A percentile compares a stretch with the other conserved stretches of the same genome.
phyloP scores from a whole-genome alignment of 2,113 vertebrate genomes.

The Chrysochloris asiatica region DNA sequence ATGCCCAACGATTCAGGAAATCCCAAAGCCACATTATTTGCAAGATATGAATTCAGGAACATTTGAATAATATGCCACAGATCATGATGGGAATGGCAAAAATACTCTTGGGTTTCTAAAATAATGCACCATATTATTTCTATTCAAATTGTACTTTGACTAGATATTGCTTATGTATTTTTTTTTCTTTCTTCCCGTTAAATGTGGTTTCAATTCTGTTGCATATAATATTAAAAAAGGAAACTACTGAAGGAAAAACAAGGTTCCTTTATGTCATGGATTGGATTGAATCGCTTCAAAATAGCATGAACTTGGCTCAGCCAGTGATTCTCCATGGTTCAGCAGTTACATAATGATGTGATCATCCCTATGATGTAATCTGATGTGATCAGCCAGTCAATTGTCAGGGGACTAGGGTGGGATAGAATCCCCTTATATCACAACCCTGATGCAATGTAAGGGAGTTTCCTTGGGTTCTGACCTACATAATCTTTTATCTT shows the following conservation, averaged over 20 bases:
- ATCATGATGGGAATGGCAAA: neutral
- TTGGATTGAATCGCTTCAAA: neutral
- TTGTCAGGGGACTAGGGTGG: neutral
- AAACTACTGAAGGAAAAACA: neutral
- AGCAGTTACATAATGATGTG: neutral
- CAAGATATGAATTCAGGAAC: slow-evolving; percentile 22
- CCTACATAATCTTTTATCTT: neutral
- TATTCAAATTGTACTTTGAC: slow-evolving; percentile 31
- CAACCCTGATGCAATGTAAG: neutral
- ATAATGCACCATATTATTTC: slow-evolving; percentile 14
- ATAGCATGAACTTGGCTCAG: neutral
- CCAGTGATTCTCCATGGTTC: neutral
- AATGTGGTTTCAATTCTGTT: neutral
- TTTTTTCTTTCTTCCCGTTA: slow-evolving; percentile 11
- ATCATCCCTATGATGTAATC: neutral
- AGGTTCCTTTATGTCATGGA: neutral
- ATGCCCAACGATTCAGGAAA: slow-evolving; percentile 5
- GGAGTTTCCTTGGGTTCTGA: neutral
- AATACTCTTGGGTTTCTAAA: slow-evolving; percentile 52
- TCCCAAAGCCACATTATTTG: slow-evolving; percentile 32
- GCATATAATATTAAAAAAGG: neutral
- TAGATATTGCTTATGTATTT: slow-evolving; percentile 44
- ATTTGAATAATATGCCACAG: slow-evolving; percentile 39
- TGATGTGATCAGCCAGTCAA: neutral
- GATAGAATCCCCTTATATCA: neutral